These are phyloP conservation scores for Tyrophagus putrescentiae DNA, from an alignment of 1,140 invertebrate species.

Conservation along the genomic window DNA sequence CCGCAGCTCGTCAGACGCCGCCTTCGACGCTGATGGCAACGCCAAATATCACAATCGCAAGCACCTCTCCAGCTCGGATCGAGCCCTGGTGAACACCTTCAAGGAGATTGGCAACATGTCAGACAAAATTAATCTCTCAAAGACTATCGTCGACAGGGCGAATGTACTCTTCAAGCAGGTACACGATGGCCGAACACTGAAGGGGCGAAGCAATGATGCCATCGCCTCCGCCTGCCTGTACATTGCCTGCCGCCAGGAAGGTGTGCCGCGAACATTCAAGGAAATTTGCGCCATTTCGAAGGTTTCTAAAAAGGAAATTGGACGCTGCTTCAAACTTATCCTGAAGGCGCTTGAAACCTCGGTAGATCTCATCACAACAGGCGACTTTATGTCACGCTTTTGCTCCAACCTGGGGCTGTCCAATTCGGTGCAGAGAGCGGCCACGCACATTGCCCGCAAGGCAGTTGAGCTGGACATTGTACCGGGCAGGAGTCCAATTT, in stretches of 20 bases:
- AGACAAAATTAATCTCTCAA: slow-evolving; percentile 88
- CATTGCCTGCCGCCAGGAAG: slow-evolving; percentile 95
- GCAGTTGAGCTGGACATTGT: slow-evolving; percentile 95
- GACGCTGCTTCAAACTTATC: slow-evolving; percentile 90
- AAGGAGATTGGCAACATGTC: slow-evolving; percentile 94
- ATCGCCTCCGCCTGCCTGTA: slow-evolving; percentile 97
- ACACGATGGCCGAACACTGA: slow-evolving; percentile 89
- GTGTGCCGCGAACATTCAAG: slow-evolving; percentile 93
- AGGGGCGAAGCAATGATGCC: slow-evolving; percentile 88
- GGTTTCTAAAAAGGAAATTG: slow-evolving; percentile 96
- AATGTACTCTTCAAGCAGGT: slow-evolving; percentile 96
- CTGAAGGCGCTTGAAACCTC: slow-evolving; percentile 75
- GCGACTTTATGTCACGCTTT: slow-evolving; percentile 79
- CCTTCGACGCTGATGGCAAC: slow-evolving; percentile 67
- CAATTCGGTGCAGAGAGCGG: slow-evolving; percentile 79
- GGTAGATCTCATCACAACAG: slow-evolving; percentile 93
- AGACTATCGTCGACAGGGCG: slow-evolving; percentile 76
- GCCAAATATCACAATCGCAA: slow-evolving; percentile 80
- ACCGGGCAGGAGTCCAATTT: slow-evolving; percentile 88
- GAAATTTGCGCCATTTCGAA: slow-evolving; percentile 30
- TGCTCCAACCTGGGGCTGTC: slow-evolving; percentile 55
- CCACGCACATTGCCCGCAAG: slow-evolving; percentile 88
- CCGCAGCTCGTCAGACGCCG: slow-evolving; percentile 65
- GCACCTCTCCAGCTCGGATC: slow-evolving; percentile 79
- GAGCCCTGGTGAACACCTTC: slow-evolving; percentile 86